These are phyloP conservation scores for Stomatorhinus ivindoensis DNA, from an alignment of 2,113 vertebrate species.

Conservation along the genomic window DNA sequence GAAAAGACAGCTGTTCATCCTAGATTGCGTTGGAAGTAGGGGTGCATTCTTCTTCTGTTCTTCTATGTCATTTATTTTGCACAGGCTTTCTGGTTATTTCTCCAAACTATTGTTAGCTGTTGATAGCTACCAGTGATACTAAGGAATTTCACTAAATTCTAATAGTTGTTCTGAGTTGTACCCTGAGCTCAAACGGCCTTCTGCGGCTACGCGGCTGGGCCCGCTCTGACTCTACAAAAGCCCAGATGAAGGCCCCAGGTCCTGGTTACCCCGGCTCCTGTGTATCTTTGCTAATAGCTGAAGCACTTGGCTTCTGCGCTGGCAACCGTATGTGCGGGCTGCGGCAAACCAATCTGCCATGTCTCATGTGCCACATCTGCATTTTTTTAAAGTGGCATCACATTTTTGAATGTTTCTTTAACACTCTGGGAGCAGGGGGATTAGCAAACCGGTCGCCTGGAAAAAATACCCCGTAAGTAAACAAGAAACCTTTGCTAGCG, in stretches of 20 bases:
- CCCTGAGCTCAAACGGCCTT: not conserved
- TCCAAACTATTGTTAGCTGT: not conserved
- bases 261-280: not conserved
- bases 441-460: constrained; percentile 71
- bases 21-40: not conserved
- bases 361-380: constrained; percentile 71
- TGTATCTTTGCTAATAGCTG: not conserved
- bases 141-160: not conserved
- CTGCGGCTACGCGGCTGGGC: not conserved
- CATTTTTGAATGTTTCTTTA: constrained; percentile 75
- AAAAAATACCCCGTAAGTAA: constrained; percentile 73
- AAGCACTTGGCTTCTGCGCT: not conserved
- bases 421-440: constrained; percentile 68
- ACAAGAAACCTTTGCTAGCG: constrained; percentile 65
- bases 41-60: not conserved
- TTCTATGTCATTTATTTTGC: not conserved
- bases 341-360: not conserved
- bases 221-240: not conserved
- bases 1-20: constrained; percentile 1
- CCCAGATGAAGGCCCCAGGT: not conserved
- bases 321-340: not conserved
- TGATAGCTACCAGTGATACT: not conserved
- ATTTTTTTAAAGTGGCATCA: constrained; percentile 64
- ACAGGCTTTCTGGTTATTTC: not conserved
- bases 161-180: not conserved